Evolutionary conservation across 2,113 vertebrate species (phyloP).

Genomic region (Pogona vitticeps): DNA sequence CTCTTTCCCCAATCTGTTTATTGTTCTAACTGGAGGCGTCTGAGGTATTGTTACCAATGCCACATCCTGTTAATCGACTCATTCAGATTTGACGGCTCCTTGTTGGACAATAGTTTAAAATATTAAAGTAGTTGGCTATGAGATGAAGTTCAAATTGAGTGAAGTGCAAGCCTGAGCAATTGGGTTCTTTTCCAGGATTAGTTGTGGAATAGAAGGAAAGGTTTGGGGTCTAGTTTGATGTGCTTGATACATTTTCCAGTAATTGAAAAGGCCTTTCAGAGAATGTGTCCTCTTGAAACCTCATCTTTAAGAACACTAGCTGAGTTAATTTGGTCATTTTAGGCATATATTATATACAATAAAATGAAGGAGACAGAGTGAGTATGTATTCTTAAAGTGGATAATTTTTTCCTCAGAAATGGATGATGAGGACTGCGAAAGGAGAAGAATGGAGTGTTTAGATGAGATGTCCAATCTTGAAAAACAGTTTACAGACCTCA

Average conservation of each 20-base stretch:
- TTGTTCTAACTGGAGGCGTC: not conserved
- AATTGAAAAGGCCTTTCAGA: not conserved
- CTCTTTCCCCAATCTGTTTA: not conserved
- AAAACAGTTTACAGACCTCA: constrained; percentile 98
- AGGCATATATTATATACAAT: not conserved
- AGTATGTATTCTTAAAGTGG: not conserved
- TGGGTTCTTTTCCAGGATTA: not conserved
- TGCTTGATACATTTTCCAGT: not conserved
- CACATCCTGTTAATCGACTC: not conserved
- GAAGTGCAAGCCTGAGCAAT: not conserved
- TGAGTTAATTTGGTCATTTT: constrained; percentile 2
- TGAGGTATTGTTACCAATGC: not conserved
- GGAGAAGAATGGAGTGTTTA: constrained; percentile 96
- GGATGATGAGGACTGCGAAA: constrained; percentile 98
- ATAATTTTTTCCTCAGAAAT: constrained; percentile 82
- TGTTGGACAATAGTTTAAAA: not conserved
- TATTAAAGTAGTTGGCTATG: not conserved
- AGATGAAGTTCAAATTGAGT: not conserved
- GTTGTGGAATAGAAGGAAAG: not conserved
- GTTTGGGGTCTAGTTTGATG: not conserved
- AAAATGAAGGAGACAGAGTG: constrained; percentile 6
- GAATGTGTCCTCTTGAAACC: constrained; percentile 38
- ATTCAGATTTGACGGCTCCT: not conserved
- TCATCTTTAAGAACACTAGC: constrained; percentile 7
- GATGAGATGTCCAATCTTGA: constrained; percentile 99